Percentiles rank a stretch among this genome's conserved stretches.
Evolutionary conservation across 2,797 vertebrate genomes (phyloP).

Genomic region (Mustela erminea): DNA sequence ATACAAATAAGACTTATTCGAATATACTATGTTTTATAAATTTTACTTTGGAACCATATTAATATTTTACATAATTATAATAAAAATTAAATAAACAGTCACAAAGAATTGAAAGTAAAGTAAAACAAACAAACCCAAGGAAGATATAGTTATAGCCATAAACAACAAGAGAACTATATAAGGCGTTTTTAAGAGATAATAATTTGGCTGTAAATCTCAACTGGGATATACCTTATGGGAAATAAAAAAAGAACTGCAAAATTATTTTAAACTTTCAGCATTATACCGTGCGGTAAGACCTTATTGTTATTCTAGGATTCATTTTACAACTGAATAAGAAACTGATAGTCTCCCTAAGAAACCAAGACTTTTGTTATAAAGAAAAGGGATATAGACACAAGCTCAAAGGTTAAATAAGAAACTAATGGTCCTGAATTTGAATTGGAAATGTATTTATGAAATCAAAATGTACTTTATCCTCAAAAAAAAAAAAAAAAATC

Average conservation of each 20-base stretch:
- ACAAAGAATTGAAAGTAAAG: neutral
- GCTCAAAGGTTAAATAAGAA: neutral
- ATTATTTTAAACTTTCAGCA: neutral
- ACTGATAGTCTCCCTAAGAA: neutral
- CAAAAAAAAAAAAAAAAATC: neutral
- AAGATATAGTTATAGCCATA: neutral
- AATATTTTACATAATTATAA: neutral
- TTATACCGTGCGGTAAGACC: neutral
- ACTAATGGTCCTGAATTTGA: neutral
- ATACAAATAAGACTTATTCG: neutral
- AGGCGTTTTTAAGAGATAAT: neutral
- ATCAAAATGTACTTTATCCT: neutral
- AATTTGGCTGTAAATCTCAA: neutral
- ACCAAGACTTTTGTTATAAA: neutral
- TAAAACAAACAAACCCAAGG: neutral
- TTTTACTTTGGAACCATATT: neutral
- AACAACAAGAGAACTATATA: neutral
- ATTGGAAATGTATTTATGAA: neutral
- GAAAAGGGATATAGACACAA: neutral
- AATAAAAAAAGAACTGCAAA: neutral
- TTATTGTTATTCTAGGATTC: neutral
- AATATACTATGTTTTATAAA: neutral
- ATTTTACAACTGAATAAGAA: neutral
- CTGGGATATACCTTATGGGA: neutral
- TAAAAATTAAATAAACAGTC: slow-evolving; percentile 49